Base-by-base conservation (phyloP, 2,797 vertebrate species). In the Poecilia picta region DNA sequence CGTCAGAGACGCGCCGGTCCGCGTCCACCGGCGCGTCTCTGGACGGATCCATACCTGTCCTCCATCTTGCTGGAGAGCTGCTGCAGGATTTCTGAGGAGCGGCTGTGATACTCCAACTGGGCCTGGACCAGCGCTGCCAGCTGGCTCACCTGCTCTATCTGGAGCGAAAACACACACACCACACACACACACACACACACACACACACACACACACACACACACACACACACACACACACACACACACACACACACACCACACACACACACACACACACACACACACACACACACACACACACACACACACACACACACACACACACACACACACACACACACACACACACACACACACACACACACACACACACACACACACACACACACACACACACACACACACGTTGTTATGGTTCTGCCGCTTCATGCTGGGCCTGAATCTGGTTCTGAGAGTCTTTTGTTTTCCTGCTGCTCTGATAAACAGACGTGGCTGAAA, bases 111-210 rank as follows among this genome's bases (percentile, higher is more conserved):
- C 41, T 99, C 97, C 92, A 98, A 87, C 93, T 99, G 98, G 49
- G 98, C 98, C 83, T 99, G 97, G 57, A 98, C 97, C 73, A 99
- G 94, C 0, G 98, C 97, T 70, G 97, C 96, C 83, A 99, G 95
- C 93, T 99, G 98, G 94, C 98, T 99, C 94, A 99, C 98, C 93
- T 99, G 98, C 86, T 99, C 98, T 18, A 99, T 97, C 97, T 99
- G 93, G 85, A 92, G 87, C 81, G 90, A 87, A 89, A 78, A 88
- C 57, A 77, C 57, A 72, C 31, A 45, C 47, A 57, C 53, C 20
- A 53, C 49, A 51, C 49, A 47, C 46, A 47, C 47, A 18, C 47
- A 18, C 16, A 18, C 47, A 18, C 46, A 23, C 46, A 47, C 46
- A 16, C 51, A 53, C 51, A 55, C 51, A 55, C 53, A 55, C 53